Conservation (phyloP, 1,140 invertebrate genomes). For the Penaeus chinensis region DNA sequence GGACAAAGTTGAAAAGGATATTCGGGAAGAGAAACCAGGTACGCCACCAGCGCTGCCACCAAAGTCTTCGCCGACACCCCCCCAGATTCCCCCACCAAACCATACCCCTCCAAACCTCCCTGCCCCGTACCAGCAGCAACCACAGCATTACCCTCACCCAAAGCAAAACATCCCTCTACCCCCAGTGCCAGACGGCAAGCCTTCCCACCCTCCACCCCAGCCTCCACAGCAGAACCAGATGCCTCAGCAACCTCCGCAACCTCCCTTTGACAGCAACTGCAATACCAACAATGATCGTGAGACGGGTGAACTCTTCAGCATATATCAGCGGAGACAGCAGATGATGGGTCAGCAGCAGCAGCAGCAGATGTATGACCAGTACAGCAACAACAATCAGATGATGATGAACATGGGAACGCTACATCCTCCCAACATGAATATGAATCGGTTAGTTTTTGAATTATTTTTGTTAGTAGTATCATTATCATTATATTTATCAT, state of each 20-base stretch:
- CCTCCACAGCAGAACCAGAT: slow-evolving; percentile 32
- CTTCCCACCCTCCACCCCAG: slow-evolving; percentile 24
- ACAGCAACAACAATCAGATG: slow-evolving; percentile 52
- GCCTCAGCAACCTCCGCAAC: slow-evolving; percentile 1
- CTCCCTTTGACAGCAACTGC: slow-evolving; percentile 31
- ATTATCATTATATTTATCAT: too few species aligned
- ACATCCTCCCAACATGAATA: slow-evolving; percentile 50
- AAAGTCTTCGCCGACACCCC: slow-evolving; percentile 43
- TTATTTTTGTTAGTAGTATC: not conserved
- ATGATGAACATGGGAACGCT: slow-evolving; percentile 42
- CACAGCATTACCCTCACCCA: slow-evolving; percentile 55
- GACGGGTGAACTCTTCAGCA: slow-evolving; percentile 56
- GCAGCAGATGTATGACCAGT: slow-evolving; percentile 42
- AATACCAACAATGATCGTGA: slow-evolving; percentile 48
- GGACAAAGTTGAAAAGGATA: slow-evolving; percentile 56
- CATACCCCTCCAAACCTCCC: slow-evolving; percentile 18
- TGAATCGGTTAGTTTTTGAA: slow-evolving; percentile 26
- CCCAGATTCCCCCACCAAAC: slow-evolving; percentile 38
- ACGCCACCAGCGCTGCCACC: slow-evolving; percentile 53
- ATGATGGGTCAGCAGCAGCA: slow-evolving; percentile 35
- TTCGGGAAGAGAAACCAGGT: slow-evolving; percentile 47
- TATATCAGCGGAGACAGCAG: slow-evolving; percentile 60
- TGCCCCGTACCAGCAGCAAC: slow-evolving; percentile 12
- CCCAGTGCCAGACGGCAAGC: slow-evolving; percentile 8
- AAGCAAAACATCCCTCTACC: slow-evolving; percentile 28